A percentile compares a stretch with the other conserved stretches of the same genome.
Conservation (phyloP, 1,140 invertebrate genomes). For the Semibalanus balanoides region DNA sequence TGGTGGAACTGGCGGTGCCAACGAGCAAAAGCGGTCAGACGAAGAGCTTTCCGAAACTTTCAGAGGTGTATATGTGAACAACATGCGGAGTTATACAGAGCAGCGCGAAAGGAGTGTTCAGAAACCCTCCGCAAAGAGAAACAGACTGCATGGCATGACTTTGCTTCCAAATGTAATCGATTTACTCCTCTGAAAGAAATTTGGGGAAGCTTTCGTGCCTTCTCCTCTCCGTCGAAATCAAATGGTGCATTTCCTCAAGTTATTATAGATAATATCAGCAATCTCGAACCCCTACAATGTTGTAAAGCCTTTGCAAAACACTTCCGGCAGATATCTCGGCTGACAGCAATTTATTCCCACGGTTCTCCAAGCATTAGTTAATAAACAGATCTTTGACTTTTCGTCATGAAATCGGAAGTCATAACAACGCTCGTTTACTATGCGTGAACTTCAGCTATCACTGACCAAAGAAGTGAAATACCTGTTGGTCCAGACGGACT, state of each 20-base stretch:
- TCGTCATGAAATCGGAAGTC: not conserved
- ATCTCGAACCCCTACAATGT: not conserved
- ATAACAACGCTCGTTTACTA: not conserved
- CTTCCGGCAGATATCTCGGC: not conserved
- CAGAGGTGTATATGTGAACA: not conserved
- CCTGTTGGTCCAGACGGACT: not conserved
- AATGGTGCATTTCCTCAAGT: not conserved
- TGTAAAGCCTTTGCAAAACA: not conserved
- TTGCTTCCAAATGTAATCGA: not conserved
- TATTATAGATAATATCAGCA: not conserved
- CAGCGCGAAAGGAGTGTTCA: not conserved
- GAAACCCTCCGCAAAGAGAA: not conserved
- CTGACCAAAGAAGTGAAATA: not conserved
- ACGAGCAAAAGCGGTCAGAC: not conserved
- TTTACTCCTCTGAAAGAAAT: not conserved
- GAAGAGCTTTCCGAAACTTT: not conserved
- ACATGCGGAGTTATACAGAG: not conserved
- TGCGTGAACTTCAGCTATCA: not conserved
- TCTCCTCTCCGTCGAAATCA: not conserved
- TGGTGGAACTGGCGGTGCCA: not conserved
- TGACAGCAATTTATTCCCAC: not conserved
- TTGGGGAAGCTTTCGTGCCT: not conserved
- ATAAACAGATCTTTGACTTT: not conserved
- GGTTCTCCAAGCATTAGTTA: not conserved
- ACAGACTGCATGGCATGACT: not conserved